A percentile compares a stretch with the other conserved stretches of the same genome.
phyloP scores from a whole-genome alignment of 2,113 vertebrate species.

The Pungitius pungitius region DNA sequence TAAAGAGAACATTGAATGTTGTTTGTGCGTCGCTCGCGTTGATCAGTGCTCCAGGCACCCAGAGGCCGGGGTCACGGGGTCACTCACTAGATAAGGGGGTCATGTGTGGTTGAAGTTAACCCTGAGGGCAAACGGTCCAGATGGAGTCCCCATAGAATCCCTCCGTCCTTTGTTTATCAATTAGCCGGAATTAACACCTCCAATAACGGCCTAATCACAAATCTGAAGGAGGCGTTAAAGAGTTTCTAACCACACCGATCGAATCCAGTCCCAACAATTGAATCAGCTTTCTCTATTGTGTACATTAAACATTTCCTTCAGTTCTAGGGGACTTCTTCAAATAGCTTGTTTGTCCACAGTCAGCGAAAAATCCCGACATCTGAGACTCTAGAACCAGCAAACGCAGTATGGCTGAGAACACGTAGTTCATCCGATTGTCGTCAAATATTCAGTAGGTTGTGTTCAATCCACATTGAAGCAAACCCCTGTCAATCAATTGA shows the following conservation, averaged over 20 bases:
- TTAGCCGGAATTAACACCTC: slow-evolving; percentile 56
- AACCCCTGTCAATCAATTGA: not conserved
- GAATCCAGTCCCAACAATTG: slow-evolving; percentile 12
- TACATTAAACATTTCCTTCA: not conserved
- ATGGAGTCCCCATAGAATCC: slow-evolving; percentile 40
- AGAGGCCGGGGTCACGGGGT: slow-evolving; percentile 45
- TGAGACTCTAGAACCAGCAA: not conserved
- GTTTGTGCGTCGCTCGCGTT: slow-evolving; percentile 23
- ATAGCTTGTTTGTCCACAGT: not conserved
- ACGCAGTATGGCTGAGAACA: not conserved
- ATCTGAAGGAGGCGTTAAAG: slow-evolving; percentile 30
- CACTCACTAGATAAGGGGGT: slow-evolving; percentile 45
- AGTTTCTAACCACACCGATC: slow-evolving; percentile 23
- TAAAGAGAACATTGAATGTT: slow-evolving; percentile 19
- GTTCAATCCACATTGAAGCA: not conserved
- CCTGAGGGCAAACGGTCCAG: slow-evolving; percentile 48
- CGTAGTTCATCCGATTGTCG: not conserved
- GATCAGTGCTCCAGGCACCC: slow-evolving; percentile 15
- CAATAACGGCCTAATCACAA: slow-evolving; percentile 45
- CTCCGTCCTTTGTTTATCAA: slow-evolving; percentile 32
- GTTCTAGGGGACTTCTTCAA: not conserved
- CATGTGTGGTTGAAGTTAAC: slow-evolving; percentile 64
- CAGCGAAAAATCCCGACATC: not conserved
- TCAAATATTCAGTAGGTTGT: not conserved
- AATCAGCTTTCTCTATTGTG: not conserved